Conservation (phyloP, 2,888 invertebrate species). For the Acronicta alni region DNA sequence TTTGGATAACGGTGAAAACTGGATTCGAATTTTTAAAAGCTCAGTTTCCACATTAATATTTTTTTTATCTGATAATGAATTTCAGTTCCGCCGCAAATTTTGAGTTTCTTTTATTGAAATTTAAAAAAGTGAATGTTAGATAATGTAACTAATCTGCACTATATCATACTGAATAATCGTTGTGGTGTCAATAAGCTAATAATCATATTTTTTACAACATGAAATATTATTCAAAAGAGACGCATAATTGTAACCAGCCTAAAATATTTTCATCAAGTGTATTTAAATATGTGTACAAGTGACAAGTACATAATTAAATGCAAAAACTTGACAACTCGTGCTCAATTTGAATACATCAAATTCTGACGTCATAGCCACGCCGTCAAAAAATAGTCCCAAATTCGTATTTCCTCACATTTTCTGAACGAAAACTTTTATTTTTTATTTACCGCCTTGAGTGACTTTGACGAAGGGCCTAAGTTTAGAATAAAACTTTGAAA, state of each 20-base stretch:
- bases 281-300: neutral
- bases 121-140: too few relatives aligned
- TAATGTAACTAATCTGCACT: too few relatives aligned
- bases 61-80: neutral
- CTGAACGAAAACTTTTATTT: slow-evolving; percentile 68
- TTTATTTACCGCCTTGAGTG: slow-evolving; percentile 76
- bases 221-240: too few relatives aligned
- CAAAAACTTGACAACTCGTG: slow-evolving; percentile 19
- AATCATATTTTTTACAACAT: too few relatives aligned
- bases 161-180: too few relatives aligned
- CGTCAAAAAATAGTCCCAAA: slow-evolving; percentile 52
- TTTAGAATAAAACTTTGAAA: slow-evolving; percentile 74
- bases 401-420: slow-evolving; percentile 70
- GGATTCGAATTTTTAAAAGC: slow-evolving; percentile 6
- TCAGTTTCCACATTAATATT: neutral
- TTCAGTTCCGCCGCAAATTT: too few relatives aligned
- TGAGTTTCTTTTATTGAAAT: too few relatives aligned
- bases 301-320: slow-evolving; percentile 11
- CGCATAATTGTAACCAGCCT: too few relatives aligned
- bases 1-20: slow-evolving; percentile 7
- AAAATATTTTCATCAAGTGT: too few relatives aligned
- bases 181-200: too few relatives aligned
- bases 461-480: slow-evolving; percentile 82
- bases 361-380: slow-evolving; percentile 38
- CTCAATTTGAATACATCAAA: slow-evolving; percentile 47